A percentile compares a stretch with the other conserved stretches of the same genome.
Conservation (phyloP, 2,888 invertebrate species). For the Pyrrhia umbra region DNA sequence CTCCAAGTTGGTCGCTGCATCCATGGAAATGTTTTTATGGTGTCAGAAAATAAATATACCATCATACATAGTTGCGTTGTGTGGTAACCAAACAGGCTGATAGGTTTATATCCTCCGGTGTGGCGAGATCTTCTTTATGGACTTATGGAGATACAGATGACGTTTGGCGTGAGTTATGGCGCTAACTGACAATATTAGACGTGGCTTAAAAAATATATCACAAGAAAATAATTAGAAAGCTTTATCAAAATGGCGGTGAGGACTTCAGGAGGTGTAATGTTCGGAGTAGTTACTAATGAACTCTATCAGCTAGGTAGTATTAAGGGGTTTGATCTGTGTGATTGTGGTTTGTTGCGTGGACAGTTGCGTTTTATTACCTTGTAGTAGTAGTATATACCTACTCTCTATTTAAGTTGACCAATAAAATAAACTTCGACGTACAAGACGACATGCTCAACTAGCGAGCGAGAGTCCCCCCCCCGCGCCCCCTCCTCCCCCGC, state of each 20-base stretch:
- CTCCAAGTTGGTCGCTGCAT: slow-evolving; percentile 60
- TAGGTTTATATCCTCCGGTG: slow-evolving; percentile 57
- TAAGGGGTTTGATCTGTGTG: too few relatives aligned
- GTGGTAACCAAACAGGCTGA: slow-evolving; percentile 48
- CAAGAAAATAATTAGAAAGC: too few relatives aligned
- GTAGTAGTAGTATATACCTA: too few relatives aligned
- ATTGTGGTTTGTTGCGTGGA: too few relatives aligned
- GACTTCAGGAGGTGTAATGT: too few relatives aligned
- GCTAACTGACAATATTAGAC: slow-evolving; percentile 11
- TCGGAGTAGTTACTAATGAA: too few relatives aligned
- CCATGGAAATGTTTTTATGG: slow-evolving; percentile 68
- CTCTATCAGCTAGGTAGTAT: too few relatives aligned
- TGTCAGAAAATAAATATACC: slow-evolving; percentile 64
- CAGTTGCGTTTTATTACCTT: neutral
- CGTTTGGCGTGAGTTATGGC: too few relatives aligned
- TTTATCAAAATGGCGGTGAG: too few relatives aligned
- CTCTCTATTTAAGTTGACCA: neutral
- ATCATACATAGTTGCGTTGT: slow-evolving; percentile 27
- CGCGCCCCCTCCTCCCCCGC: slow-evolving; percentile 10
- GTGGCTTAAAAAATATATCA: neutral
- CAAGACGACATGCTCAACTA: neutral
- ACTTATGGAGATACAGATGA: slow-evolving; percentile 3
- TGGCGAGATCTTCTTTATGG: slow-evolving; percentile 25
- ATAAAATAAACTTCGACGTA: slow-evolving; percentile 7
- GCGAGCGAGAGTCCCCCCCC: neutral